Base-by-base conservation (phyloP, 2,888 invertebrate species). In the Smittia aterrima region DNA sequence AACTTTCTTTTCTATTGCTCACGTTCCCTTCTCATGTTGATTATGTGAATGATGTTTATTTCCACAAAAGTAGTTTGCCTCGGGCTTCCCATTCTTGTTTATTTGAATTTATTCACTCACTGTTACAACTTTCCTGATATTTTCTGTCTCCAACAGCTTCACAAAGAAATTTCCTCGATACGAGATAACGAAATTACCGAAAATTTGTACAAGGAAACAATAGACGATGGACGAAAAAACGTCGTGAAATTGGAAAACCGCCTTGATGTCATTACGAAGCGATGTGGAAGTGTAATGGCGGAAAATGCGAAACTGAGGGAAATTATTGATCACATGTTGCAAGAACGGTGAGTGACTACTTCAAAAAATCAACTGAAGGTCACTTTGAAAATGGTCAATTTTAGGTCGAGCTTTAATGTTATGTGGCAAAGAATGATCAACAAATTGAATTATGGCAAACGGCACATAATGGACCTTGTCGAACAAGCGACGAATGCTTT, bases 401-500 rank as follows among this genome's bases (percentile, higher is more conserved):
- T 1, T 32, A 89, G 96, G 32, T 87, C 89, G 24, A 89, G 90
- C 78, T 96, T 95, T 82, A 95, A 95, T 81, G 85, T 87, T 3
- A 85, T 92, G 76, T 94, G 94, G 89, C 89, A 90, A 79, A 89
- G 89, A 78, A 86, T 94, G 79, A 87, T 92, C 47, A 87, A 87
- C 66, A 89, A 92, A 74, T 85, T 95, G 68, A 89, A 89, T 79
- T 86, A 88, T 47, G 92, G 94, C 1, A 93, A 95, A 79, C 89
- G 90, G 75, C 88, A 91, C 78, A 93, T 95, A 80, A 87, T 92
- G 77, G 94, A 94, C 79, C 83, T 95, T 75, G 92, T 96, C 75
- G 95, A 96, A 78, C 92, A 92, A 78, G 92, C 95, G 0, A 95
- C 93, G 22, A 85, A 90, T 53, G 92, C 95, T 0, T 96, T 94